These are phyloP conservation scores for Mastacembelus armatus DNA, from an alignment of 2,797 vertebrate species.

Conservation along the genomic window DNA sequence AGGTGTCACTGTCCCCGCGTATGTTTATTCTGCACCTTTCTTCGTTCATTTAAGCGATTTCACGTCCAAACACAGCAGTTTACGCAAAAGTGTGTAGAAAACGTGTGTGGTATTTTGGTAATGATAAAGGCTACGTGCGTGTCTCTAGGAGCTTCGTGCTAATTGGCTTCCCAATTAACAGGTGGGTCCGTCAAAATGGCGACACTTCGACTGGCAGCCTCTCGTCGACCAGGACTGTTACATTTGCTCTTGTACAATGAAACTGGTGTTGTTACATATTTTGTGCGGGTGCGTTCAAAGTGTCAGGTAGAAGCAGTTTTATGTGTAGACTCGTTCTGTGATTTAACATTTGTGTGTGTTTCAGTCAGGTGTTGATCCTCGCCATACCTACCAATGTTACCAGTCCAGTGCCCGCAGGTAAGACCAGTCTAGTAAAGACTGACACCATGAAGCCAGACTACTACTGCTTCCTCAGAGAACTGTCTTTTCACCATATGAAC, in stretches of 20 bases:
- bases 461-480: no score
- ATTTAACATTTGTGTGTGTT: not conserved
- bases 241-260: not conserved
- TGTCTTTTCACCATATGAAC: no score
- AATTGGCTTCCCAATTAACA: constrained; percentile 9
- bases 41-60: no score
- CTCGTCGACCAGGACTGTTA: not conserved
- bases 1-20: no score
- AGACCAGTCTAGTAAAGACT: not conserved
- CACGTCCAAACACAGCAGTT: no score
- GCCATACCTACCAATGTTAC: not conserved
- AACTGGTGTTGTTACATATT: fast-evolving
- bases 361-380: constrained; percentile 21
- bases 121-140: no score
- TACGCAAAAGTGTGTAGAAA: not conserved
- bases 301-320: fast-evolving
- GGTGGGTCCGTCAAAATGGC: constrained; percentile 28
- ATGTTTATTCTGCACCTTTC: no score
- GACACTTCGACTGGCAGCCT: not conserved
- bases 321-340: fast-evolving
- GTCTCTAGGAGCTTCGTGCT: no score
- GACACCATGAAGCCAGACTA: no score
- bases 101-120: no score
- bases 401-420: constrained; percentile 29
- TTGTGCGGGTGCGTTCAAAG: constrained; percentile 14